Base-by-base conservation (phyloP, 2,113 vertebrate species). In the Eonycteris spelaea region DNA sequence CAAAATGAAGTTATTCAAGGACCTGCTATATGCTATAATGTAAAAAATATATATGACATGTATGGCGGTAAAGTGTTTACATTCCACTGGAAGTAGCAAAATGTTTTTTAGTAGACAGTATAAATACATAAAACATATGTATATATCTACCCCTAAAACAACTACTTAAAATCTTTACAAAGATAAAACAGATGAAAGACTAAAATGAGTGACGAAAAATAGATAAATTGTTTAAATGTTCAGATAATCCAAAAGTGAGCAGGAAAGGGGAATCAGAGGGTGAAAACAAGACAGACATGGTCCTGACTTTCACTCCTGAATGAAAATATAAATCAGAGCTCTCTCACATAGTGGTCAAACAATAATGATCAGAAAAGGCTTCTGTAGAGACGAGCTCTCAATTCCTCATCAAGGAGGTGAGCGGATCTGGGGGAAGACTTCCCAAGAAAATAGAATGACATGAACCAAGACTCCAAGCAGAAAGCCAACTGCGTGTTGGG, bases 401-500 rank as follows among this genome's bases (percentile, higher is more conserved):
- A 0, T 2, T 33, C 10, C 45, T 51, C 28, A 51, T 75, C 45
- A 51, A 43, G 43, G 51, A 79, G 3, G n/a, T 45, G 53, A 38
- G 3, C 5, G 22, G 19, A 2, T 38, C 28, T 80, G n/a, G 51
- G 8, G 43, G 12, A 22, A 28, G 40, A 55, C 5, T n/a, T 18
- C 40, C 70, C 67, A 30, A 67, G 43, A 53, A 74, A 59, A 35
- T 1, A 28, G 33, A 73, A 11, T 3, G 19, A 3, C 18, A 3
- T 14, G 61, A 78, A 55, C 61, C 30, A 87, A 74, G 57, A 78
- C 30, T 12, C 43, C 30, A 59, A 3, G 59, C 45, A 10, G 40
- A 68, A 30, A 48, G 13, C 0, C 0, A 2, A 18, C 0, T 3
- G 38, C 18, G 24, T 74, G 40, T 8, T 18, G 33, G 2, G 3